Percentiles rank a stretch among this genome's conserved stretches.
Evolutionary conservation across 1,140 invertebrate genomes (phyloP).

Genomic region (Sarcophaga peregrina): DNA sequence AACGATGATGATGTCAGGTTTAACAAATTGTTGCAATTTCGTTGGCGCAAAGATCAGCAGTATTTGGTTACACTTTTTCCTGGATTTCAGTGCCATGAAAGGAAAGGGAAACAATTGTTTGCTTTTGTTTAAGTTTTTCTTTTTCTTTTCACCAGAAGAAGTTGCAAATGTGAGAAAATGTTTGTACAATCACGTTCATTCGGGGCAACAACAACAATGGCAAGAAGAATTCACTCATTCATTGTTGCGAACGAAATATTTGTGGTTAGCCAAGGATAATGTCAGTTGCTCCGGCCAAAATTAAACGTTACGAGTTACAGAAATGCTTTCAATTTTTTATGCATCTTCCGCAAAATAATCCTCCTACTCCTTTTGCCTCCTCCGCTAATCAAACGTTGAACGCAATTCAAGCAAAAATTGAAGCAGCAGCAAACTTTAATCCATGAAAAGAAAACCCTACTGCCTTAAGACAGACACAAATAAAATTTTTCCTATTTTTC

Average conservation of each 20-base stretch:
- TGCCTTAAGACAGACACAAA: neutral
- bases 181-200: no score
- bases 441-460: neutral
- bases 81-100: neutral
- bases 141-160: neutral
- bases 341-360: no score
- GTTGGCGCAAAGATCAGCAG: constrained; percentile 25
- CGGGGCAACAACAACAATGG: neutral
- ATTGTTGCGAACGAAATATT: neutral
- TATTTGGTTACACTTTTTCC: constrained; percentile 14
- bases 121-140: neutral
- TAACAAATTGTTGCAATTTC: constrained; percentile 46
- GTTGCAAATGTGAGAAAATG: neutral
- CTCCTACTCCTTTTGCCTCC: no score
- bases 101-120: constrained; percentile 33
- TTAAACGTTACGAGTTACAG: neutral
- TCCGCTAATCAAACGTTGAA: no score
- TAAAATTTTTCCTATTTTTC: neutral
- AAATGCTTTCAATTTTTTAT: no score
- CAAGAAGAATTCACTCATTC: neutral
- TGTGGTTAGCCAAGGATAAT: constrained; percentile 32
- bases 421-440: neutral
- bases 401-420: no score
- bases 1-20: constrained; percentile 44
- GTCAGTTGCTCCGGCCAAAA: neutral